Evolutionary conservation across 1,140 invertebrate genomes (phyloP).

Genomic region (Monochamus saltuarius): DNA sequence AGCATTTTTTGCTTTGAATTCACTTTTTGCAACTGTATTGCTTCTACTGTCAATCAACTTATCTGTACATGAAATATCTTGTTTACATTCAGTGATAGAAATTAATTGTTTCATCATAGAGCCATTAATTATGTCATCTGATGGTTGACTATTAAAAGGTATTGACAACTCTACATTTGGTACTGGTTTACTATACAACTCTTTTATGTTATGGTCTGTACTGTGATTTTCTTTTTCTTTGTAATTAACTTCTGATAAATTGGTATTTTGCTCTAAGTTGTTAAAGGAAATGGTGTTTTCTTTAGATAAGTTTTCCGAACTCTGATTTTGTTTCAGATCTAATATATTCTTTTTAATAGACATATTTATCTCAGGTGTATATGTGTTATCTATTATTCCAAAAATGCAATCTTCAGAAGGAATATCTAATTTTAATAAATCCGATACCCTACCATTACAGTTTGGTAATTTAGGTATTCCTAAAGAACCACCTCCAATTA

Average conservation of each 20-base stretch:
- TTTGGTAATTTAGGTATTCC: slow-evolving; percentile 54
- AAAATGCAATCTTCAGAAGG: slow-evolving; percentile 3
- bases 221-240: background rate
- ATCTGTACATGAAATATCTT: no score
- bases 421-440: slow-evolving; percentile 1
- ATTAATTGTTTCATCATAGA: background rate
- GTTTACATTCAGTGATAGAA: slow-evolving; percentile 6
- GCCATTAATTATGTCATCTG: slow-evolving; percentile 17
- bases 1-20: no score
- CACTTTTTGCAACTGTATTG: slow-evolving; percentile 6
- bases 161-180: background rate
- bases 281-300: background rate
- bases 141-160: background rate
- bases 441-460: slow-evolving; percentile 28
- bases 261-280: background rate
- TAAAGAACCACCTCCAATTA: slow-evolving; percentile 55
- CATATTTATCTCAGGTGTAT: slow-evolving; percentile 5
- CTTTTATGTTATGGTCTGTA: background rate
- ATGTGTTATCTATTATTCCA: slow-evolving; percentile 1
- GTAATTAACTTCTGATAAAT: slow-evolving; percentile 7
- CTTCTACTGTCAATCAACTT: slow-evolving; percentile 13
- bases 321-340: background rate
- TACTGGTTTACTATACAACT: no score
- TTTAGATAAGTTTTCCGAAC: background rate
- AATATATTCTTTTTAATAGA: slow-evolving; percentile 12